phyloP scores from a whole-genome alignment of 1,140 invertebrate genomes.

The Brachionus calyciflorus region DNA sequence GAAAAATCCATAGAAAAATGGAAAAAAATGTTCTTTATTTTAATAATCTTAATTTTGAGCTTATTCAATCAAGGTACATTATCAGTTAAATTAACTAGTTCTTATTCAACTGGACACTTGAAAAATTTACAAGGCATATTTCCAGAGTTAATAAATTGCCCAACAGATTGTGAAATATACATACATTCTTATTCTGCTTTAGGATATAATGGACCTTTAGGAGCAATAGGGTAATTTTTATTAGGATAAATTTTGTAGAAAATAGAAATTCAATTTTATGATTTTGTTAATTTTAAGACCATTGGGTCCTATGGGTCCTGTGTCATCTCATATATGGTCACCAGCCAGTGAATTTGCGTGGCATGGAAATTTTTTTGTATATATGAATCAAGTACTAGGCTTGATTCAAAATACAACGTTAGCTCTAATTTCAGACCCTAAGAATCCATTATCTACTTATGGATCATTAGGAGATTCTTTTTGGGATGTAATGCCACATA shows the following conservation, averaged over 20 bases:
- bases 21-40: too few relatives aligned
- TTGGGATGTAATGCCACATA: constrained; percentile 27
- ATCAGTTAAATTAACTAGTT: not conserved
- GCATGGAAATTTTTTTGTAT: constrained; percentile 35
- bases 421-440: not conserved
- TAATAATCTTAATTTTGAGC: too few relatives aligned
- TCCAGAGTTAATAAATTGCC: not conserved
- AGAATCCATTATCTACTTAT: constrained; percentile 5
- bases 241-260: too few relatives aligned
- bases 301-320: not conserved
- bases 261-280: too few relatives aligned
- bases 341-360: constrained; percentile 9
- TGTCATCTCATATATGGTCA: not conserved
- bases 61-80: too few relatives aligned
- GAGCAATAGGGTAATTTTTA: not conserved
- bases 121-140: not conserved
- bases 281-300: not conserved
- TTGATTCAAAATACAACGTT: not conserved
- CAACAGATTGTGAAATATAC: not conserved
- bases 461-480: constrained; percentile 8
- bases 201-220: constrained; percentile 13
- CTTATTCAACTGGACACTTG: not conserved
- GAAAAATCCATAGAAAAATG: too few relatives aligned
- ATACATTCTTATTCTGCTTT: not conserved
- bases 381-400: not conserved